Percentiles rank a stretch among this genome's conserved stretches.
phyloP scores from a whole-genome alignment of 1,140 invertebrate species.

The Brachionus asplanchnoidis region DNA sequence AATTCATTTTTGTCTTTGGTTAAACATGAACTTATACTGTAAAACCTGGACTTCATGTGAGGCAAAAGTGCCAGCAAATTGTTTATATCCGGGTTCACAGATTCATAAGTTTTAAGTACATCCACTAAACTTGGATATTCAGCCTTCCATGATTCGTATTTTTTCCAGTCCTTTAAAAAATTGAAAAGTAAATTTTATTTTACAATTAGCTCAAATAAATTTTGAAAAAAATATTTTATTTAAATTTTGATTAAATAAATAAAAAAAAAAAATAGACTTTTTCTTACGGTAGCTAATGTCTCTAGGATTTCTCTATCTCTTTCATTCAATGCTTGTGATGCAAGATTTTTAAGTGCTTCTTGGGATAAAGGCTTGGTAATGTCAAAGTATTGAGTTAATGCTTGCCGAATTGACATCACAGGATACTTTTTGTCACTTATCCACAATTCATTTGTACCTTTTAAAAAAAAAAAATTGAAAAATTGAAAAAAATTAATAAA shows the following conservation, averaged over 20 bases:
- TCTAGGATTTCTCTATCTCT: slow-evolving; percentile 72
- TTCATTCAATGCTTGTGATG: slow-evolving; percentile 68
- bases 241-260: too few relatives aligned
- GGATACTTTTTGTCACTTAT: slow-evolving; percentile 76
- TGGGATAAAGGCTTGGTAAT: slow-evolving; percentile 85
- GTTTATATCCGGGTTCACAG: slow-evolving; percentile 74
- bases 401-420: slow-evolving; percentile 67
- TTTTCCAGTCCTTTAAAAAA: neutral
- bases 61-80: slow-evolving; percentile 77
- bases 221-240: too few relatives aligned
- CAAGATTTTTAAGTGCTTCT: slow-evolving; percentile 74
- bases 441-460: slow-evolving; percentile 73
- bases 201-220: too few relatives aligned
- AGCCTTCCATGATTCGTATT: slow-evolving; percentile 82
- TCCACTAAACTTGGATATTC: slow-evolving; percentile 89
- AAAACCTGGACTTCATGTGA: slow-evolving; percentile 81
- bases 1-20: slow-evolving; percentile 69
- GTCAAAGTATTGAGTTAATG: slow-evolving; percentile 79
- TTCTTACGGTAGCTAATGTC: slow-evolving; percentile 56
- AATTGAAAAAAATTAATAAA: neutral
- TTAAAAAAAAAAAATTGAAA: too few relatives aligned
- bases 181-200: too few relatives aligned
- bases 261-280: too few relatives aligned
- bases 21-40: slow-evolving; percentile 80
- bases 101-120: slow-evolving; percentile 87